A percentile compares a stretch with the other conserved stretches of the same genome.
phyloP scores from a whole-genome alignment of 2,888 invertebrate species.

The Drosophila siamana region DNA sequence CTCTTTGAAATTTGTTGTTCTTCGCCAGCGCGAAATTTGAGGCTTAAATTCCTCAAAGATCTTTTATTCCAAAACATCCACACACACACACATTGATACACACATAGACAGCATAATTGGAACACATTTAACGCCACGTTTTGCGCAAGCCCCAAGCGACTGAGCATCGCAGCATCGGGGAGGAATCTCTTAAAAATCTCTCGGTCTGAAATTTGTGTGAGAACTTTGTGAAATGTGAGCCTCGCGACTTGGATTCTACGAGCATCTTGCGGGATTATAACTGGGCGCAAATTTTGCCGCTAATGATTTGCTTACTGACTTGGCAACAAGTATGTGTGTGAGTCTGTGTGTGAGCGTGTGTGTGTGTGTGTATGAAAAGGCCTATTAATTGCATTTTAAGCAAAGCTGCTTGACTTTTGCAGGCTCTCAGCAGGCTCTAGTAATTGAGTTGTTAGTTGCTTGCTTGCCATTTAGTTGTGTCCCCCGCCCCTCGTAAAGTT shows the following conservation, averaged over 20 bases:
- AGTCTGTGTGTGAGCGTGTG: slow-evolving; percentile 10
- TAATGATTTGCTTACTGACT: slow-evolving; percentile 74
- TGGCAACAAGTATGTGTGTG: slow-evolving; percentile 58
- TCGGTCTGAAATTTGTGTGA: slow-evolving; percentile 72
- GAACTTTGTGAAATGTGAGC: slow-evolving; percentile 58
- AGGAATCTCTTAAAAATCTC: slow-evolving; percentile 42
- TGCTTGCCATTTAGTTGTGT: slow-evolving; percentile 41
- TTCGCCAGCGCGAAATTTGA: slow-evolving; percentile 66
- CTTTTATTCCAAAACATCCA: slow-evolving; percentile 46
- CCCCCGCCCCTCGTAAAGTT: not conserved
- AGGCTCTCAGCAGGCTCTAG: slow-evolving; percentile 50
- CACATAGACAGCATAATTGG: slow-evolving; percentile 55
- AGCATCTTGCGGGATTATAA: slow-evolving; percentile 64
- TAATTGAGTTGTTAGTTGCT: slow-evolving; percentile 71
- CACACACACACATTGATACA: slow-evolving; percentile 21
- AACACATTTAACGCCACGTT: slow-evolving; percentile 72
- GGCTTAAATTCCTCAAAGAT: slow-evolving; percentile 68
- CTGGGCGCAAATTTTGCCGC: slow-evolving; percentile 67
- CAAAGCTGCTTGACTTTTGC: slow-evolving; percentile 35
- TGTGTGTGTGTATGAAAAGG: slow-evolving; percentile 21
- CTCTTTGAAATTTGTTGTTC: slow-evolving; percentile 51
- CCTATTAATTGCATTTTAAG: slow-evolving; percentile 67
- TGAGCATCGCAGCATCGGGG: slow-evolving; percentile 26
- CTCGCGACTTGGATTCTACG: slow-evolving; percentile 12
- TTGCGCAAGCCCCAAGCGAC: slow-evolving; percentile 14